phyloP scores from a whole-genome alignment of 1,140 invertebrate genomes.

The Steinernema feltiae region DNA sequence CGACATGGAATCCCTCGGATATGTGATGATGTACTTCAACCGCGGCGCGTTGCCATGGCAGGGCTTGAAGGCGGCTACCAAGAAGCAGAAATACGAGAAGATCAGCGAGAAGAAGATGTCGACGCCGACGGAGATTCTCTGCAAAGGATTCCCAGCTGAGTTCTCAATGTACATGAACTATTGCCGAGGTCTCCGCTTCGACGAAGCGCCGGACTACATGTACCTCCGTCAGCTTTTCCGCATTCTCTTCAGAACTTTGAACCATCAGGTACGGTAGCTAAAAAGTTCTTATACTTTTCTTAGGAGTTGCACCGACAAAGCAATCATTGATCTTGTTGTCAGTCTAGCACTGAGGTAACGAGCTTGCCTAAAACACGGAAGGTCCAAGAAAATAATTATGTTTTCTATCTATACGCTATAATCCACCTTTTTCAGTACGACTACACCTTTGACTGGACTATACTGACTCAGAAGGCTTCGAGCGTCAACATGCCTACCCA shows the following conservation, averaged over 20 bases:
- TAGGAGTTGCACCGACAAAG: too few relatives aligned
- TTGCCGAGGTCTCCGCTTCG: conserved; percentile 69
- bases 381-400: neutral
- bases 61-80: conserved; percentile 75
- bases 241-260: conserved; percentile 94
- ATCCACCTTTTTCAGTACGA: conserved; percentile 72
- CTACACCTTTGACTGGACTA: conserved; percentile 99
- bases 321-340: too few relatives aligned
- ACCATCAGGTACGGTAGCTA: conserved; percentile 74
- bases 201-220: conserved; percentile 88
- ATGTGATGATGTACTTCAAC: conserved; percentile 92
- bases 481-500: neutral
- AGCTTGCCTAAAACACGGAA: too few relatives aligned
- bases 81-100: conserved; percentile 93
- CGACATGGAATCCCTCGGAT: conserved; percentile 91
- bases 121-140: conserved; percentile 83
- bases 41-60: conserved; percentile 73
- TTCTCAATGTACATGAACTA: conserved; percentile 98
- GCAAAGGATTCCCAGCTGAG: conserved; percentile 90
- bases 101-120: conserved; percentile 97
- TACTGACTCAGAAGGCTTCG: conserved; percentile 80
- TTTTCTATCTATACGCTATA: too few relatives aligned
- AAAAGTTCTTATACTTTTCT: neutral
- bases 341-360: too few relatives aligned
- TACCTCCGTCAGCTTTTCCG: conserved; percentile 94